phyloP scores from a whole-genome alignment of 2,888 invertebrate species.

The Diogma glabrata region DNA sequence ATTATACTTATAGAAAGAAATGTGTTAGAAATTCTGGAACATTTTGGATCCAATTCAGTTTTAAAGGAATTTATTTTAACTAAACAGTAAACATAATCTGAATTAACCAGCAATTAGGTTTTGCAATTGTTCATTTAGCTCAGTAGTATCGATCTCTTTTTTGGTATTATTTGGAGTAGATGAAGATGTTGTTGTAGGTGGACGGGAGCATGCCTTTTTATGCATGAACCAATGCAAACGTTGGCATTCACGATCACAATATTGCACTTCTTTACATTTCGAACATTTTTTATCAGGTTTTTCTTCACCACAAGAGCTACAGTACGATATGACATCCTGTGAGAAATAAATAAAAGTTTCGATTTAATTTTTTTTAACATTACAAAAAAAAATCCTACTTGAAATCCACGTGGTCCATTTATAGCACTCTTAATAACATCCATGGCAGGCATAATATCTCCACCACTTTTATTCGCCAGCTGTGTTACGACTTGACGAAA shows the following conservation, averaged over 20 bases:
- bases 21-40: too few relatives aligned
- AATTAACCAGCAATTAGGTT: constrained; percentile 35
- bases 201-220: constrained; percentile 69
- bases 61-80: too few relatives aligned
- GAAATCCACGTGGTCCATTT: constrained; percentile 78
- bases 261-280: constrained; percentile 85
- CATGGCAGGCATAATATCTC: constrained; percentile 54
- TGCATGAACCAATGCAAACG: constrained; percentile 86
- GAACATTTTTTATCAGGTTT: constrained; percentile 88
- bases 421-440: constrained; percentile 67
- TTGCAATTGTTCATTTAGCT: constrained; percentile 41
- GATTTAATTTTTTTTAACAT: neutral
- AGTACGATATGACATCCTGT: constrained; percentile 49
- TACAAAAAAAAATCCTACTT: constrained; percentile 27
- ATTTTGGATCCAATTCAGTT: too few relatives aligned
- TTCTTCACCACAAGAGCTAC: constrained; percentile 80
- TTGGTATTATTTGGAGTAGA: constrained; percentile 20
- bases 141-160: constrained; percentile 36
- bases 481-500: constrained; percentile 72
- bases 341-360: constrained; percentile 16
- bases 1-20: too few relatives aligned
- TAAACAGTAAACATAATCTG: too few relatives aligned
- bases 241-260: constrained; percentile 92
- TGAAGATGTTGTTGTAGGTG: constrained; percentile 36
- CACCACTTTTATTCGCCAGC: constrained; percentile 57